Base-by-base conservation (phyloP, 2,113 vertebrate species). In the Panthera leo region DNA sequence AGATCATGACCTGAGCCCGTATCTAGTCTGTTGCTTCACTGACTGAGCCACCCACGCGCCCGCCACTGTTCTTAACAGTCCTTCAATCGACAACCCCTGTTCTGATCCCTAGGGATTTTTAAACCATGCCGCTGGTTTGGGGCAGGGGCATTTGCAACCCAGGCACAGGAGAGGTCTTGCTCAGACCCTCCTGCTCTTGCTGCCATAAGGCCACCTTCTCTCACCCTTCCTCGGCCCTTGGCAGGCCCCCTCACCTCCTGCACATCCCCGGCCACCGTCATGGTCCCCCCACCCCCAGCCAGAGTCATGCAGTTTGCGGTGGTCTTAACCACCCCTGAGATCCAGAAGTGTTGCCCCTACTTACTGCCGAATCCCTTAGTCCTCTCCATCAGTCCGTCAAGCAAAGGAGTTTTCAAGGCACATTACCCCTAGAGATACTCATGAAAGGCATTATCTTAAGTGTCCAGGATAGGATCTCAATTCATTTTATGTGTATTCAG, bases 131-230 rank as follows among this genome's bases (percentile, higher is more conserved):
- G 68, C 85, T 27, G 5, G 73, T 39, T 75, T 13, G 27, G 3
- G 34, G 25, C 5, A 58, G 10, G 29, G 16, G 21, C n/a, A 1
- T 68, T 39, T 45, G 42, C 34, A 48, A 9, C 7, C 16, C 18
- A 11, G 15, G 23, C 21, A 21, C 13, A 25, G 67, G 27, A 73
- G 31, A 61, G 36, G 2, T 16, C 67, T 58, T 8, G 16, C 13
- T 25, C 39, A 34, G 36, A 21, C 39, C 16, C 21, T 27, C 2
- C 0, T 0, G 11, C 0, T 48, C 16, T 3, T 86, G 34, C 27
- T 31, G n/a, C 29, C 39, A 42, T 53, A 16, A 15, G 0, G 3
- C 48, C 18, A 15, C 16, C 80, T 61, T 73, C 18, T 51, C 4
- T 12, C 27, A 15, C 75, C 78, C 11, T 25, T 36, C 12, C 63